A percentile compares a stretch with the other conserved stretches of the same genome.
phyloP scores from a whole-genome alignment of 2,888 invertebrate species.

The Theodoxus fluviatilis region DNA sequence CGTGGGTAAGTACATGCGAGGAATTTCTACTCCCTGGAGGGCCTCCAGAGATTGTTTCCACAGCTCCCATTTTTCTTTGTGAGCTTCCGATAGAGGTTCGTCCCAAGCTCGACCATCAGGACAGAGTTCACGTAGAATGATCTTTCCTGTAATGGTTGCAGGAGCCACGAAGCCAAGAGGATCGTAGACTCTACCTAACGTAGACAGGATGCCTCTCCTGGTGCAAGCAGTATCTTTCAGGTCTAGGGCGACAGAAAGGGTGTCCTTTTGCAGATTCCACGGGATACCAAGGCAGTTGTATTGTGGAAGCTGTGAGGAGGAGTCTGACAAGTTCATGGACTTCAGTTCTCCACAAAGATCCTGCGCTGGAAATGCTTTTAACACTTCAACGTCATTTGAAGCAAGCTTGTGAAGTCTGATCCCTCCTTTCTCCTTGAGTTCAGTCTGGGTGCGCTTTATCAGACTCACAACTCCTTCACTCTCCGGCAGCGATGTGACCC shows the following conservation, averaged over 20 bases:
- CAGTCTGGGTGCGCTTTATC: conserved; percentile 33
- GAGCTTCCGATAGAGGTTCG: neutral
- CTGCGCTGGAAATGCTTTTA: conserved; percentile 26
- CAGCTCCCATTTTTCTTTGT: conserved; percentile 11
- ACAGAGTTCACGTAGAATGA: conserved; percentile 15
- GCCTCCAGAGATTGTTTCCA: conserved; percentile 19
- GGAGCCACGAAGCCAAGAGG: conserved; percentile 26
- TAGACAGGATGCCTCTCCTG: conserved; percentile 24
- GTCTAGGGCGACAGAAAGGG: neutral
- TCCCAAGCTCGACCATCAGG: neutral
- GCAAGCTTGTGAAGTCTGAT: conserved; percentile 37
- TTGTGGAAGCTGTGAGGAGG: conserved; percentile 20
- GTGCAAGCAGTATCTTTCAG: conserved; percentile 19
- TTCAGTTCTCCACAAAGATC: conserved; percentile 27
- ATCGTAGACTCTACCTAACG: conserved; percentile 26
- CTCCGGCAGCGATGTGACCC: conserved; percentile 29
- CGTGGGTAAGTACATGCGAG: conserved; percentile 23
- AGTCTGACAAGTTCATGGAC: conserved; percentile 17
- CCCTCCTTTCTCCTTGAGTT: conserved; percentile 27
- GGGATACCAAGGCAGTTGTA: conserved; percentile 26
- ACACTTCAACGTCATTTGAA: conserved; percentile 30
- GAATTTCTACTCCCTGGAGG: conserved; percentile 19
- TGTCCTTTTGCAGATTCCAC: conserved; percentile 24
- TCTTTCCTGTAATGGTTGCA: conserved; percentile 18
- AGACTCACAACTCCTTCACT: conserved; percentile 29